Percentiles rank a stretch among this genome's conserved stretches.
Conservation (phyloP, 2,888 invertebrate species). For the Geotrupes spiniger region DNA sequence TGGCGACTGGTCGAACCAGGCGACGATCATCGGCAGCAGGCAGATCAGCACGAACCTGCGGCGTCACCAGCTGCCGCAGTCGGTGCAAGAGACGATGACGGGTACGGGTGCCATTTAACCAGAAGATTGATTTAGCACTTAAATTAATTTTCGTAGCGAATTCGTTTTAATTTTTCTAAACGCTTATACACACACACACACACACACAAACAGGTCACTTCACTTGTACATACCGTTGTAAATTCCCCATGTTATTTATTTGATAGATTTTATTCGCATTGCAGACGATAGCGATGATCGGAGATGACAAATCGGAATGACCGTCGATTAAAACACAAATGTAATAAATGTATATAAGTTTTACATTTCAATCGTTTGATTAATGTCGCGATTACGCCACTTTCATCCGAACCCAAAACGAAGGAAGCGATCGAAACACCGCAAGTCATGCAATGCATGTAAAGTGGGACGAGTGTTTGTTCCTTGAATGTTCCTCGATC, state of each 20-base stretch:
- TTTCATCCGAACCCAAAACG: no score
- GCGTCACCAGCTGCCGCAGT: constrained; percentile 48
- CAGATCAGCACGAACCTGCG: constrained; percentile 44
- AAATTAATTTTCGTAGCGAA: constrained; percentile 15
- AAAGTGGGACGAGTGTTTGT: no score
- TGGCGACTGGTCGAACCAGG: constrained; percentile 86
- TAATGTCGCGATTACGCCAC: no score
- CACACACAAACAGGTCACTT: not conserved
- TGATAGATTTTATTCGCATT: constrained; percentile 11
- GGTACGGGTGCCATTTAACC: constrained; percentile 35
- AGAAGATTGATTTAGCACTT: constrained; percentile 15
- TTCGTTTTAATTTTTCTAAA: constrained; percentile 24
- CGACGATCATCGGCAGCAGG: constrained; percentile 47
- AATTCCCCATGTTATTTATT: constrained; percentile 18
- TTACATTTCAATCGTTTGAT: no score
- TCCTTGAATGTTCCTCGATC: no score
- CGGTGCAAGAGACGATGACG: constrained; percentile 43
- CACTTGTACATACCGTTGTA: constrained; percentile 17
- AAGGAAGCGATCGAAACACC: no score
- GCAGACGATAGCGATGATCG: not conserved
- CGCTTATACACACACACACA: not conserved
- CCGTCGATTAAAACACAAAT: not conserved
- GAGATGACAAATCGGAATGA: not conserved
- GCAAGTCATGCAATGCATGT: no score
- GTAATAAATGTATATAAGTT: not conserved